These are phyloP conservation scores for Agrypnus murinus DNA, from an alignment of 2,888 invertebrate species.

Conservation along the genomic window DNA sequence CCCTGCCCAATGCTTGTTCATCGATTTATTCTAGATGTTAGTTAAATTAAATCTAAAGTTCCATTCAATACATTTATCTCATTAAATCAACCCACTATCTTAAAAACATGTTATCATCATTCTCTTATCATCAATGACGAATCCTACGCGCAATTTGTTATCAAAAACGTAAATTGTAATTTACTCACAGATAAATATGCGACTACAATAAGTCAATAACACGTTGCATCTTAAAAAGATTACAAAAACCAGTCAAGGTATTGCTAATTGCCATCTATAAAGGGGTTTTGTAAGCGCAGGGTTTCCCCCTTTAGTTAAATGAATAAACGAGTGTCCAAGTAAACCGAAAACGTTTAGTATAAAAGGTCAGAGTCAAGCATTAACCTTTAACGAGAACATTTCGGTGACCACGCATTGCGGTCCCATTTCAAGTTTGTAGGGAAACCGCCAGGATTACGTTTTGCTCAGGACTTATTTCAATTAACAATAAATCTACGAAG, in stretches of 20 bases:
- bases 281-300: constrained; percentile 4
- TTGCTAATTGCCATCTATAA: background rate
- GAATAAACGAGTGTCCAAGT: constrained; percentile 23
- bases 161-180: background rate
- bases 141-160: constrained; percentile 5
- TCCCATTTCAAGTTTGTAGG: constrained; percentile 28
- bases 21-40: too few relatives aligned
- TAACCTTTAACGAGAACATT: constrained; percentile 34
- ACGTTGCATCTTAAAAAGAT: background rate
- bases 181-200: background rate
- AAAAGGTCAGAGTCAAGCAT: constrained; percentile 31
- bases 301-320: constrained; percentile 5
- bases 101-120: background rate
- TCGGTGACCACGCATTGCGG: constrained; percentile 30
- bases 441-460: constrained; percentile 29
- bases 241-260: background rate
- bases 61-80: too few relatives aligned
- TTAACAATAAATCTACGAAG: constrained; percentile 20
- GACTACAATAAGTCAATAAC: background rate
- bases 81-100: too few relatives aligned
- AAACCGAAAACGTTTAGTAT: constrained; percentile 31
- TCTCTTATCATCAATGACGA: background rate
- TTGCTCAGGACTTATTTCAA: constrained; percentile 24
- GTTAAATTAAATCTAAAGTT: too few relatives aligned
- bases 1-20: too few relatives aligned